Percentiles rank a stretch among this genome's conserved stretches.
Evolutionary conservation across 35 echinoderm and acorn worm genomes (phyloP).

Genomic region (Patiria miniata): DNA sequence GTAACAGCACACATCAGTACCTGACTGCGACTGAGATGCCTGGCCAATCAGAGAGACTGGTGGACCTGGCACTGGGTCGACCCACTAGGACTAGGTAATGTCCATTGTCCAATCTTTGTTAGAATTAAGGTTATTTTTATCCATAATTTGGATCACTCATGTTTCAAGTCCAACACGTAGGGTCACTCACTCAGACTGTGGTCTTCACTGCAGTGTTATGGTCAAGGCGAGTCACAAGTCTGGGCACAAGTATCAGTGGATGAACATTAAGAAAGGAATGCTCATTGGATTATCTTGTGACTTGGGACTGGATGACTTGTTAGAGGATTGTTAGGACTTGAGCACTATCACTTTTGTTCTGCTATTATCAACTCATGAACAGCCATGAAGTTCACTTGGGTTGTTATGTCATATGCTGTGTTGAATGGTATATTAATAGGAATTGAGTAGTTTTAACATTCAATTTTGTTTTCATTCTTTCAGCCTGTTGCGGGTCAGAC

Average conservation of each 20-base stretch:
- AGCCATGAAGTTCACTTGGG: too few species aligned
- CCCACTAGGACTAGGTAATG: slow-evolving; percentile 85
- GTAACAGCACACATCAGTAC: slow-evolving; percentile 84
- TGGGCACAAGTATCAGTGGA: too few species aligned
- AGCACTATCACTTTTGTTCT: too few species aligned
- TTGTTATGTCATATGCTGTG: too few species aligned
- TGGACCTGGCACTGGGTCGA: slow-evolving; percentile 82
- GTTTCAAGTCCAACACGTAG: not conserved
- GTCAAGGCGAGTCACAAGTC: not conserved
- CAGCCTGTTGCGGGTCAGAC: slow-evolving; percentile 73
- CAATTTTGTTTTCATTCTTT: slow-evolving; percentile 28
- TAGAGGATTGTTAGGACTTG: too few species aligned
- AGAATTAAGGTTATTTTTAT: not conserved
- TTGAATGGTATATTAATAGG: too few species aligned
- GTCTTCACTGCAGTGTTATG: not conserved
- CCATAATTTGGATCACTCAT: not conserved
- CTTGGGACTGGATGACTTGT: too few species aligned
- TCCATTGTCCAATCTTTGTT: too few species aligned
- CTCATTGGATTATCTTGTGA: too few species aligned
- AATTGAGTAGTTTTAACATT: too few species aligned
- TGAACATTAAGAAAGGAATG: too few species aligned
- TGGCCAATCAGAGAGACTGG: slow-evolving; percentile 72
- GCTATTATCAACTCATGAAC: too few species aligned
- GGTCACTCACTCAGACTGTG: not conserved
- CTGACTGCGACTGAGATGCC: slow-evolving; percentile 92